Base-by-base conservation (phyloP, 2,888 invertebrate species). In the Lamproptera curius region DNA sequence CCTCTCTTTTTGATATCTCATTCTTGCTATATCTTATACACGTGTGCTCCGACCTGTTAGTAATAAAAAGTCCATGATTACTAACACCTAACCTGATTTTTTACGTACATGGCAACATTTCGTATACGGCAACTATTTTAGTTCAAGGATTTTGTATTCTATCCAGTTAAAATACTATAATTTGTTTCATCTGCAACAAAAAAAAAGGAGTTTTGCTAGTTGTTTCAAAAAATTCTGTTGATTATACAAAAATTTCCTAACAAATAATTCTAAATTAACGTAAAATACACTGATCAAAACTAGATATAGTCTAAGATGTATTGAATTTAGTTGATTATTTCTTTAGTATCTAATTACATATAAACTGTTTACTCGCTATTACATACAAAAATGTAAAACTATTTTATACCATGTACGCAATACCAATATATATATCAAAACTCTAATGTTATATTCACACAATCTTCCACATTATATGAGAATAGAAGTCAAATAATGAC, bases 21-120 rank as follows among this genome's bases (percentile, higher is more conserved):
- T n/a, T n/a, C n/a, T n/a, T n/a, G 71, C 54, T 39, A 17, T 54
- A 59, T 60, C 53, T 59, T 62, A n/a, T 73, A 73, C 71, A 56
- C 68, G 42, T 50, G 67, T 73, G 71, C 67, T 5, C 6, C 6
- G 6, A 20, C 20, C n/a, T n/a, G n/a, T n/a, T n/a, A 67, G 64
- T 63, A 62, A 54, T 52, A 39, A 51, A 54, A 17, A 36, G 42
- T 16, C 36, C 48, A 51, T 14, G 33, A 46, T 45, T n/a, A n/a
- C 35, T 56, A 57, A 31, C 16, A 42, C 40, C 43, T 38, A 50
- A 42, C 37, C 42, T 40, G 39, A 42, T 41, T 3, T 15, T 36
- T 9, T 15, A 16, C n/a, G 36, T 36, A 36, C 10, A 36, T 36
- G 16, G 16, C 9, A 16, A 9, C n/a, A 16, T 16, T 36, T 16